Conservation (phyloP, 2,113 vertebrate genomes). For the Caracal caracal region DNA sequence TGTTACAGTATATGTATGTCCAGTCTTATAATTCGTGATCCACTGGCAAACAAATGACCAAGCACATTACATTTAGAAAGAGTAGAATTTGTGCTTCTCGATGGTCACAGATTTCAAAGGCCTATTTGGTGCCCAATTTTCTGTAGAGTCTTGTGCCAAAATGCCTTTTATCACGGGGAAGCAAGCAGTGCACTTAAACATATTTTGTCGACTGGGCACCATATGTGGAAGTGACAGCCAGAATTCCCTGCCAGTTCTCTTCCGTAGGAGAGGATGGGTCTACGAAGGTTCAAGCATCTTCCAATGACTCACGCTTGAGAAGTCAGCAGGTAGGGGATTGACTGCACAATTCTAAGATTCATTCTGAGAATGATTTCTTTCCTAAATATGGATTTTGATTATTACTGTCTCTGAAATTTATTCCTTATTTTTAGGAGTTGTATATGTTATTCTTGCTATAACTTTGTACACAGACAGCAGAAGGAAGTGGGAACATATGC, state of each 20-base stretch:
- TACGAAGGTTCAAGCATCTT: background rate
- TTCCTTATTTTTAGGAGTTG: background rate
- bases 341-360: background rate
- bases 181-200: conserved; percentile 26
- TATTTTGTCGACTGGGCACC: conserved; percentile 32
- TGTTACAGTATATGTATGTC: background rate
- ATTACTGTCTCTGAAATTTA: background rate
- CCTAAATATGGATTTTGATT: background rate
- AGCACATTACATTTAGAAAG: background rate
- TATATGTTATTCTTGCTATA: background rate
- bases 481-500: background rate
- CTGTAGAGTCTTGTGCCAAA: conserved; percentile 33
- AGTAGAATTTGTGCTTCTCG: background rate
- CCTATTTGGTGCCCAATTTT: conserved; percentile 31
- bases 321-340: background rate
- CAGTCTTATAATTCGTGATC: background rate
- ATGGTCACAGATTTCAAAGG: conserved; percentile 2
- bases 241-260: background rate
- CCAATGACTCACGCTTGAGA: background rate
- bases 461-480: background rate
- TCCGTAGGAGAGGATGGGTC: background rate
- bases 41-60: background rate
- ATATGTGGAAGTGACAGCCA: background rate
- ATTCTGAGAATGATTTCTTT: conserved; percentile 25
- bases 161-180: conserved; percentile 45